Conservation (phyloP, 2,888 invertebrate species). For the Melieria omissa region DNA sequence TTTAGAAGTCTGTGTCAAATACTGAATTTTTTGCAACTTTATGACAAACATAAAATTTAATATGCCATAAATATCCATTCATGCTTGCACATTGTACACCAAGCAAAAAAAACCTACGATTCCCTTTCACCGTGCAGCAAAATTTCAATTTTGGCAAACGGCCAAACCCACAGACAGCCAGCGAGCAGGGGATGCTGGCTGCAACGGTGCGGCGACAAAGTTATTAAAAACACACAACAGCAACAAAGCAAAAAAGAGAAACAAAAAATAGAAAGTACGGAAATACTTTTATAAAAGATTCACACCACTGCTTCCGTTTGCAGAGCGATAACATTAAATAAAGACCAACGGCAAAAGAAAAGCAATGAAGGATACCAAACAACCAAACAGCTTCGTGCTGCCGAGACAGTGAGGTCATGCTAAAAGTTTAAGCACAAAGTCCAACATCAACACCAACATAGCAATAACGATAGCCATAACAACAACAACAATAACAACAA, state of each 20-base stretch:
- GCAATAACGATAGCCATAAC: too few relatives aligned
- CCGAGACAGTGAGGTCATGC: not conserved
- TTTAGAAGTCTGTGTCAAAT: too few relatives aligned
- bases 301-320: not conserved
- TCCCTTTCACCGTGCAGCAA: not conserved
- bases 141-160: conserved; percentile 3
- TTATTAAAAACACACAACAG: not conserved
- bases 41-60: conserved; percentile 38
- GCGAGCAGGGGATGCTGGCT: not conserved
- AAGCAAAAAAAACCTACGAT: not conserved
- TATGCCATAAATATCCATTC: conserved; percentile 37
- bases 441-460: not conserved
- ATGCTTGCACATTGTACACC: not conserved
- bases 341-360: not conserved
- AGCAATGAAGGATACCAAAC: conserved; percentile 11
- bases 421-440: conserved; percentile 15
- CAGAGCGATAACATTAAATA: conserved; percentile 2
- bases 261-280: not conserved
- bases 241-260: conserved; percentile 3
- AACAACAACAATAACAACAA: too few relatives aligned
- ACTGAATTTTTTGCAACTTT: conserved; percentile 20
- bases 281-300: conserved; percentile 2
- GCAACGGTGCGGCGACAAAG: not conserved
- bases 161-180: conserved; percentile 9
- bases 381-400: not conserved